Evolutionary conservation across 2,888 invertebrate genomes (phyloP).

Genomic region (Yponomeuta cagnagella): DNA sequence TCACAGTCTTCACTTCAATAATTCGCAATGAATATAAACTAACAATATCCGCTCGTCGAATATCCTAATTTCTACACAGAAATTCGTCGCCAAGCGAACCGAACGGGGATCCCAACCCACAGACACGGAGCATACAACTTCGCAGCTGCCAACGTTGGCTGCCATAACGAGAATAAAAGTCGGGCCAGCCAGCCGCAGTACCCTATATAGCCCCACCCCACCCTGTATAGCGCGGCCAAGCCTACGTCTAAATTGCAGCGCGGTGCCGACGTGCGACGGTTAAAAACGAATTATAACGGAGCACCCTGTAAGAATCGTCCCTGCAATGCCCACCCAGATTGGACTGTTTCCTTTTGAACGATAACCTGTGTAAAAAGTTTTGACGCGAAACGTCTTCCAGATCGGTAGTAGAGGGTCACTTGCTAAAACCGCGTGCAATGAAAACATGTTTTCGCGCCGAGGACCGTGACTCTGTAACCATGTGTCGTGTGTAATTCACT

Average conservation of each 20-base stretch:
- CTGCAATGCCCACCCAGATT: neutral
- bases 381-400: no score
- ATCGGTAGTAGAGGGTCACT: no score
- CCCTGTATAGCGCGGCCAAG: conserved; percentile 28
- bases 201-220: conserved; percentile 18
- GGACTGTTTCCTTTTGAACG: neutral
- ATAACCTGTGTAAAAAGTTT: no score
- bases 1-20: no score
- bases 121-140: neutral
- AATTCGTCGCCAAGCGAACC: neutral
- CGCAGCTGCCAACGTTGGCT: neutral
- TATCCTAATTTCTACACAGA: no score
- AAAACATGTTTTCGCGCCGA: no score
- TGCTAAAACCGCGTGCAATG: no score
- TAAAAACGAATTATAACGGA: conserved; percentile 68
- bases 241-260: conserved; percentile 34
- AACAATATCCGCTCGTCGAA: no score
- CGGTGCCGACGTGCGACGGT: conserved; percentile 62
- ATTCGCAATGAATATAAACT: no score
- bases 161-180: neutral
- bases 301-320: conserved; percentile 48
- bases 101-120: neutral
- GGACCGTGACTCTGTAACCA: no score
- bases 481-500: no score
- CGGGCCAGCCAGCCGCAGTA: neutral